Conservation (phyloP, 1,140 invertebrate species). For the Augochlora pura region DNA sequence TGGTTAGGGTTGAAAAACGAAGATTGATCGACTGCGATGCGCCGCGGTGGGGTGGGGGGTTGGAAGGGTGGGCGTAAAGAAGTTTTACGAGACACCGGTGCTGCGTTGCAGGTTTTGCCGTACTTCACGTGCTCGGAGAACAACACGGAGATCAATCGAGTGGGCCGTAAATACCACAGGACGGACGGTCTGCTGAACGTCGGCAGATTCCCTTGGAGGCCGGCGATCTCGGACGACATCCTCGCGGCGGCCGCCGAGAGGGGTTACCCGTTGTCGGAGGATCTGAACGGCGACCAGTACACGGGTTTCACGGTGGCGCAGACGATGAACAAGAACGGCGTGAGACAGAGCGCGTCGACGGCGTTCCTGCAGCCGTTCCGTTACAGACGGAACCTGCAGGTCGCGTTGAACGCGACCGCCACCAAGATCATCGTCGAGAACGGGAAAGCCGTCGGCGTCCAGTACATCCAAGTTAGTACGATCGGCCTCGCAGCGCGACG, state of each 20-base stretch:
- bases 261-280: slow-evolving; percentile 81
- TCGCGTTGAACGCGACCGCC: slow-evolving; percentile 85
- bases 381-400: slow-evolving; percentile 85
- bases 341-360: slow-evolving; percentile 84
- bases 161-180: slow-evolving; percentile 72
- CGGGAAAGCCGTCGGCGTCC: slow-evolving; percentile 82
- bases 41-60: too few species aligned
- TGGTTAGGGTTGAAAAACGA: too few species aligned
- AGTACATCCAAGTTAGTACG: slow-evolving; percentile 77
- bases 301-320: slow-evolving; percentile 80
- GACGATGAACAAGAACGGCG: slow-evolving; percentile 82
- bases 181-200: slow-evolving; percentile 76
- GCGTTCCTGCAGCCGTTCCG: slow-evolving; percentile 84
- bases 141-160: slow-evolving; percentile 77
- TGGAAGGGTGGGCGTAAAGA: too few species aligned
- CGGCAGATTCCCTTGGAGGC: slow-evolving; percentile 79
- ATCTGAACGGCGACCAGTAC: slow-evolving; percentile 81
- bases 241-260: slow-evolving; percentile 81
- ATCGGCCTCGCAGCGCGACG: background rate
- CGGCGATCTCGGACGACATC: slow-evolving; percentile 79
- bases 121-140: slow-evolving; percentile 82
- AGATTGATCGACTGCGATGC: too few species aligned
- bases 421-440: slow-evolving; percentile 83
- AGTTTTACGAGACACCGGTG: background rate
- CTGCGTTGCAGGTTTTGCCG: slow-evolving; percentile 78